Base-by-base conservation (phyloP, 2,888 invertebrate species). In the Melanostoma mellinum region DNA sequence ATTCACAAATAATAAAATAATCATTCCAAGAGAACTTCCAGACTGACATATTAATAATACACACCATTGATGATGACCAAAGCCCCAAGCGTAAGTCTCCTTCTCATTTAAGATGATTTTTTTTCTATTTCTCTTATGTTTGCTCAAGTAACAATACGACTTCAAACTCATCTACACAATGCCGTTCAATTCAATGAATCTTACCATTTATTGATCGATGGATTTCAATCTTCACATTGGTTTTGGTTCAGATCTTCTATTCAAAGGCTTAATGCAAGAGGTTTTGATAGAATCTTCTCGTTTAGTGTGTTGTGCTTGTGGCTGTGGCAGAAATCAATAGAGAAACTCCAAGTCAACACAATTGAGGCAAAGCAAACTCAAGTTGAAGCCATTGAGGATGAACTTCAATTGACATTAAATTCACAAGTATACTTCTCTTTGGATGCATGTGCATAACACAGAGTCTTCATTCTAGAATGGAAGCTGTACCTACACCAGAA, bases 321-420 rank as follows among this genome's bases (percentile, higher is more conserved):
- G 10, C 33, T 56, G 38, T 56, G 60, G 6, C 8, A 61, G 60
- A 44, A 46, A 61, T 61, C 61, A 61, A 46, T 61, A 32, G 42
- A 58, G 42, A 42, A 55, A 58, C 42, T 42, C 58, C n/a, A 58
- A 58, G 32, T 58, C 32, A 56, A 38, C 20, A 58, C 42, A 58
- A 58, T 42, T 32, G 8, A 9, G 38, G 40, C 30, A 0, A 56
- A 30, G 38, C 20, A 46, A 33, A 33, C 3, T 33, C 9, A 42
- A 40, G 33, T 32, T 6, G 33, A 58, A 33, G 32, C 42, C n/a
- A 58, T 58, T 42, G 58, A 48, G 40, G 56, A 42, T 58, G 42
- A 58, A 40, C 58, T 58, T 58, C 6, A 42, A 58, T 58, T 58
- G 58, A 58, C 42, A 58, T 58, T 42, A 42, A 58, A 58, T 58